phyloP scores from a whole-genome alignment of 2,888 invertebrate species.

The Caenorhabditis sp. region DNA sequence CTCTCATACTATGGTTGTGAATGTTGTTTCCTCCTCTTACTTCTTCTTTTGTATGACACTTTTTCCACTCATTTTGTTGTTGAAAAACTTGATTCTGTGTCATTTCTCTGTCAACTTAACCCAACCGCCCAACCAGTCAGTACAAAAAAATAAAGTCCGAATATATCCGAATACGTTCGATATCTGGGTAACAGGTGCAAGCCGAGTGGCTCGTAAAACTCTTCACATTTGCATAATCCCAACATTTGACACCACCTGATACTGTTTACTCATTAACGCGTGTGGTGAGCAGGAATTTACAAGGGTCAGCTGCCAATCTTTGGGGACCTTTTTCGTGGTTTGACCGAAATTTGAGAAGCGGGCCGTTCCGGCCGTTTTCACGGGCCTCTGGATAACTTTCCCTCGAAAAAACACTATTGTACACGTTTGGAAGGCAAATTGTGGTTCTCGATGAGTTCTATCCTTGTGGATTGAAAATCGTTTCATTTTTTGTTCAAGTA shows the following conservation, averaged over 20 bases:
- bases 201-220: slow-evolving; percentile 57
- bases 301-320: slow-evolving; percentile 30
- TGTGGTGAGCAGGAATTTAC: slow-evolving; percentile 13
- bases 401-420: too few relatives aligned
- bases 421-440: too few relatives aligned
- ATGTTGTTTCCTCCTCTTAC: neutral
- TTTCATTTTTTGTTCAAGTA: too few relatives aligned
- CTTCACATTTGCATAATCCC: slow-evolving; percentile 59
- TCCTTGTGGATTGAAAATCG: too few relatives aligned
- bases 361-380: too few relatives aligned
- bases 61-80: neutral
- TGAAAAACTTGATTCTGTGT: slow-evolving; percentile 9
- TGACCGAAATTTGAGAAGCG: neutral
- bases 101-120: slow-evolving; percentile 17
- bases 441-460: too few relatives aligned
- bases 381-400: too few relatives aligned
- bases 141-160: slow-evolving; percentile 37
- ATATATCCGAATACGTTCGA: slow-evolving; percentile 3
- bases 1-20: slow-evolving; percentile 50
- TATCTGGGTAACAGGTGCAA: slow-evolving; percentile 56
- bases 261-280: slow-evolving; percentile 49
- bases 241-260: slow-evolving; percentile 53
- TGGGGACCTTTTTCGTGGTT: neutral
- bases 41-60: neutral
- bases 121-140: slow-evolving; percentile 29